phyloP scores from a whole-genome alignment of 2,113 vertebrate species.

The Irena cyanogastra region DNA sequence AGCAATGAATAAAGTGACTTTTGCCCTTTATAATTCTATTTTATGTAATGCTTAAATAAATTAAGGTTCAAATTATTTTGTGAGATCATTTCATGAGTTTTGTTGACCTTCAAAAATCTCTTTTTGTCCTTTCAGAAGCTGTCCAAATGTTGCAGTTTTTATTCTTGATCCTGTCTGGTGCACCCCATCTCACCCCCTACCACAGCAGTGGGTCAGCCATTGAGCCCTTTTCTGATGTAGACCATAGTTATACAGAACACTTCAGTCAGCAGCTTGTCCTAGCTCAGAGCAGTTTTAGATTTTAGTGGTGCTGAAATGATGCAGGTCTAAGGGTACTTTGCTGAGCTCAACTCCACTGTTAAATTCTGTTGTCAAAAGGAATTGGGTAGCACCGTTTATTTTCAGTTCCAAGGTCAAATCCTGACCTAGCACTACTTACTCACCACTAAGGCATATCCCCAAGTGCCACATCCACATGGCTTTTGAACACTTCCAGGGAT shows the following conservation, averaged over 20 bases:
- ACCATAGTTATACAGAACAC: fast-evolving
- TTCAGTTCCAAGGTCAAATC: background rate
- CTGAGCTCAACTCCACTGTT: background rate
- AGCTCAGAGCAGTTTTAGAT: background rate
- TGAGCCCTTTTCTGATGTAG: background rate
- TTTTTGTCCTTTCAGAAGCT: background rate
- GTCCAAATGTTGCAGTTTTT: background rate
- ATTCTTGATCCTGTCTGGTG: background rate
- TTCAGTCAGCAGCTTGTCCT: background rate
- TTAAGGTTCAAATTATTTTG: background rate
- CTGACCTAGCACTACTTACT: background rate
- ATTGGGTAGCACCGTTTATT: background rate
- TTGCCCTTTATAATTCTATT: too few relatives aligned
- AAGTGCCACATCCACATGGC: background rate
- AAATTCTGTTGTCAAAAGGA: background rate
- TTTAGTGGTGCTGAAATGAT: background rate
- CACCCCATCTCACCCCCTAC: background rate
- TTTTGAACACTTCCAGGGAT: background rate
- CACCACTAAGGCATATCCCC: background rate
- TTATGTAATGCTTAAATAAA: background rate
- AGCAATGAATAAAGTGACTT: background rate
- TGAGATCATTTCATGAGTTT: background rate
- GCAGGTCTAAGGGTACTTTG: background rate
- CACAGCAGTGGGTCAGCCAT: background rate
- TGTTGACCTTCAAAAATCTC: background rate